phyloP scores from a whole-genome alignment of 2,113 vertebrate species.

The Zosterops hypoxanthus region DNA sequence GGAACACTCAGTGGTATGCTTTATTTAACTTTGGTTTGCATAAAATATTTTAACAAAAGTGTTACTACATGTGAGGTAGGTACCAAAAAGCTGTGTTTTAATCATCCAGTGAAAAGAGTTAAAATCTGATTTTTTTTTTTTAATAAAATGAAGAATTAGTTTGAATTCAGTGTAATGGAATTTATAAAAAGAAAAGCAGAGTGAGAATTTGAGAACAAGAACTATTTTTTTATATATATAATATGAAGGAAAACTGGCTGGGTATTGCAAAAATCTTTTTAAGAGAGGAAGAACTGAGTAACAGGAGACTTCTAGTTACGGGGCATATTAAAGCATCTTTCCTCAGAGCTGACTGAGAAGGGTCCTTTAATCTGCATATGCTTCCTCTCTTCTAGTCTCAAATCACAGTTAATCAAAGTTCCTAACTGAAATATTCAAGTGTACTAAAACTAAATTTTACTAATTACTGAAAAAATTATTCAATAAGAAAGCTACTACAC shows the following conservation, averaged over 20 bases:
- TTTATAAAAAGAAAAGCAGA: not conserved
- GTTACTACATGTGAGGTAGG: not conserved
- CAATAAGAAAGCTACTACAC: not conserved
- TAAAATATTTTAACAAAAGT: not conserved
- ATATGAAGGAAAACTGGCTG: not conserved
- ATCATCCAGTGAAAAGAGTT: not conserved
- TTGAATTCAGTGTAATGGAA: not conserved
- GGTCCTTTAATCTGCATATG: not conserved
- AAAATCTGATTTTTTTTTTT: not conserved
- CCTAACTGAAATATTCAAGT: not conserved
- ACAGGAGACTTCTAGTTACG: not conserved
- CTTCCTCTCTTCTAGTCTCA: not conserved
- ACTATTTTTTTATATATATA: not conserved
- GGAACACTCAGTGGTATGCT: not conserved
- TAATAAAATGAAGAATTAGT: not conserved
- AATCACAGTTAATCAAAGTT: not conserved
- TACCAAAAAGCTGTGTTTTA: not conserved
- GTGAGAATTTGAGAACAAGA: not conserved
- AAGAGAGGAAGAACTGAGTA: not conserved
- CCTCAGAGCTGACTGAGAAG: not conserved
- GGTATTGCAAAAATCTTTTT: not conserved
- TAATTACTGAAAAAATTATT: not conserved
- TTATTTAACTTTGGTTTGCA: not conserved
- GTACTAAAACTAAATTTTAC: not conserved
- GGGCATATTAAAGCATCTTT: not conserved